Conservation (phyloP, 2,113 vertebrate genomes). For the Cyanistes caeruleus region DNA sequence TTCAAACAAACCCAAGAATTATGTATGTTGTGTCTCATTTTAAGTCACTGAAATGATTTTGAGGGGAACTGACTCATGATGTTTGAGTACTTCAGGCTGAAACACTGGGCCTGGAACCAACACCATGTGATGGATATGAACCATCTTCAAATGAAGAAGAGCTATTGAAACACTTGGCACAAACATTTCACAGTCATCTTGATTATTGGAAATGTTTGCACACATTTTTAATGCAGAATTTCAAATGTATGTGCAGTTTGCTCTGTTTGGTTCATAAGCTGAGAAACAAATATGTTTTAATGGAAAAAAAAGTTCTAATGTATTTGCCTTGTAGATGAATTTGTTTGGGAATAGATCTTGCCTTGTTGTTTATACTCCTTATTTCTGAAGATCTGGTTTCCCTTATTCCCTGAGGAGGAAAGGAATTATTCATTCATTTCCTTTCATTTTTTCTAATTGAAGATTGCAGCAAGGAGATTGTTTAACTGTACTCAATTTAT, state of each 20-base stretch:
- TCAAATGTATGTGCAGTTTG: slow-evolving; percentile 7
- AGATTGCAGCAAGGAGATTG: slow-evolving; percentile 10
- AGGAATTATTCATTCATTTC: slow-evolving; percentile 19
- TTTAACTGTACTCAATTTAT: background rate
- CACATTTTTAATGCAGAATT: slow-evolving; percentile 56
- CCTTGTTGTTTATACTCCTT: background rate
- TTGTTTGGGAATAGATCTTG: slow-evolving; percentile 3
- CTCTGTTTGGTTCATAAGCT: slow-evolving; percentile 22
- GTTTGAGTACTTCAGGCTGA: slow-evolving; percentile 38
- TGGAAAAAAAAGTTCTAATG: background rate
- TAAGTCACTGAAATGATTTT: background rate
- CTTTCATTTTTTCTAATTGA: slow-evolving; percentile 34
- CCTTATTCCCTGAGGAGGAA: background rate
- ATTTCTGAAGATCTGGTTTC: slow-evolving; percentile 15
- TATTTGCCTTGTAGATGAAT: background rate
- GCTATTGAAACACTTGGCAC: slow-evolving; percentile 57
- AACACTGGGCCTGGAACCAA: slow-evolving; percentile 53
- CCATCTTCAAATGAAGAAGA: slow-evolving; percentile 15
- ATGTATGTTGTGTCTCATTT: background rate
- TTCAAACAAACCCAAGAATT: background rate
- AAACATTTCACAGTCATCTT: slow-evolving; percentile 48
- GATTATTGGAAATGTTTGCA: slow-evolving; percentile 60
- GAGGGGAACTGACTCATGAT: slow-evolving; percentile 25
- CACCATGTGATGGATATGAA: slow-evolving; percentile 28
- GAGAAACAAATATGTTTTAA: slow-evolving; percentile 51